Percentiles rank a stretch among this genome's conserved stretches.
phyloP scores from a whole-genome alignment of 2,888 invertebrate genomes.

The Trachelus troglodyta region DNA sequence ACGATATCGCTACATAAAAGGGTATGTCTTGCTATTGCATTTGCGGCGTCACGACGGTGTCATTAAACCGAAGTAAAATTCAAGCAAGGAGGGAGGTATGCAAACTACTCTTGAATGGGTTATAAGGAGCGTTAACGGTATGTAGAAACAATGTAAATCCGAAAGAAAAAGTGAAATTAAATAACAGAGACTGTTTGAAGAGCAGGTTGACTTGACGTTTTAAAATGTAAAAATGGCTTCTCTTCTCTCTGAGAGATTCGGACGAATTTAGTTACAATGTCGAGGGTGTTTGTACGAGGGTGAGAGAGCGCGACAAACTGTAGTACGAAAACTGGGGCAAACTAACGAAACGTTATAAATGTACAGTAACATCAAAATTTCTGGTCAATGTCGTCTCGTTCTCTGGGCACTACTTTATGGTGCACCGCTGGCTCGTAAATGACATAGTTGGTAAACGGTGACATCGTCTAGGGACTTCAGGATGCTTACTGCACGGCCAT shows the following conservation, averaged over 20 bases:
- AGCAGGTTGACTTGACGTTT: not conserved
- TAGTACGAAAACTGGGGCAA: slow-evolving; percentile 30
- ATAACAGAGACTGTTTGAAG: not conserved
- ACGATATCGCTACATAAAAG: not conserved
- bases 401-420: not conserved
- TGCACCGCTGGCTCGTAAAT: not conserved
- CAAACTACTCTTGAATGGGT: not conserved
- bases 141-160: not conserved
- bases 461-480: not conserved
- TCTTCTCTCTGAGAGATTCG: not conserved
- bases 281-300: not conserved
- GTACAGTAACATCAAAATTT: not conserved
- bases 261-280: not conserved
- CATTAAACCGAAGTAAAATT: not conserved
- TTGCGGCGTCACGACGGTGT: not conserved
- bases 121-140: not conserved
- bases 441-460: not conserved
- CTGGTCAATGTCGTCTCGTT: not conserved
- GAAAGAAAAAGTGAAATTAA: not conserved
- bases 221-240: not conserved
- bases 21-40: not conserved
- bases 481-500: not conserved
- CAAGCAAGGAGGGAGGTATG: too few relatives aligned
- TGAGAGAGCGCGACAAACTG: not conserved
- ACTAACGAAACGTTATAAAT: slow-evolving; percentile 26